phyloP scores from a whole-genome alignment of 1,140 invertebrate genomes.

The Catajapyx aquilonaris region DNA sequence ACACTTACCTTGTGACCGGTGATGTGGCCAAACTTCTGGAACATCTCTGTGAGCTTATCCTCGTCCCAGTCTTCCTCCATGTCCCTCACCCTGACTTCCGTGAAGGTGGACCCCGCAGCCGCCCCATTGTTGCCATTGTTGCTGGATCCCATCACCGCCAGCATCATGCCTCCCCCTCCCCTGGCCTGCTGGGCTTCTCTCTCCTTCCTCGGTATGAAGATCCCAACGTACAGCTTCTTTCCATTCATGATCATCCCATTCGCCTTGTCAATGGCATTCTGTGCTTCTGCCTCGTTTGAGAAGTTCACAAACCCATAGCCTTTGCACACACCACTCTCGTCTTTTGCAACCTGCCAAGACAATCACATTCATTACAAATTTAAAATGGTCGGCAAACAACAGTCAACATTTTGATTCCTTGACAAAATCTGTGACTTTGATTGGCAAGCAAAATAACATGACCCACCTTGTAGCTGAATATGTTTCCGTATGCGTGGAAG shows the following conservation, averaged over 20 bases:
- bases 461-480: constrained; percentile 97
- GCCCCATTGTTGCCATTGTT: too few species aligned
- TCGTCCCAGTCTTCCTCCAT: constrained; percentile 90
- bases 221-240: constrained; percentile 91
- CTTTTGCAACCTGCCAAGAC: constrained; percentile 82
- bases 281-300: constrained; percentile 97
- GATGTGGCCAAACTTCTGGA: constrained; percentile 85
- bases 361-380: too few species aligned
- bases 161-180: constrained; percentile 84
- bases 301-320: constrained; percentile 99
- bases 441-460: too few species aligned
- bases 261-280: constrained; percentile 89
- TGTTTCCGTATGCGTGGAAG: constrained; percentile 98
- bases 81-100: constrained; percentile 97
- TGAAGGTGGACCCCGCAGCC: too few species aligned
- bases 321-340: constrained; percentile 87
- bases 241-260: constrained; percentile 91
- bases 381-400: too few species aligned
- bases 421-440: too few species aligned
- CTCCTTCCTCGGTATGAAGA: constrained; percentile 96
- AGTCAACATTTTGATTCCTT: too few species aligned
- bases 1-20: constrained; percentile 89
- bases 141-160: too few species aligned
- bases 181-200: constrained; percentile 95
- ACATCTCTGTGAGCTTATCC: constrained; percentile 80